Base-by-base conservation (phyloP, 1,140 invertebrate genomes). In the Calosoma granatense region DNA sequence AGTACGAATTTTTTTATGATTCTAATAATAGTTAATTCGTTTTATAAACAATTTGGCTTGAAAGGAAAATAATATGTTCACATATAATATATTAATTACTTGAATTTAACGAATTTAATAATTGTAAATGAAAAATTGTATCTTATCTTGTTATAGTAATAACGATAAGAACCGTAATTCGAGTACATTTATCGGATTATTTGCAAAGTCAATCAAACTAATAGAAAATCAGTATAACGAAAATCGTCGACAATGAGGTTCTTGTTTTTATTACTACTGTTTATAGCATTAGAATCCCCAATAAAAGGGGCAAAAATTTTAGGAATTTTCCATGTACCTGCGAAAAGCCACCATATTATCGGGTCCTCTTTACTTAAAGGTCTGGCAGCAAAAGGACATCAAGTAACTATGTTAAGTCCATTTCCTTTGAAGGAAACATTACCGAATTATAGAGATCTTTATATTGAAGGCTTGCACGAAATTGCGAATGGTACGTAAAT, bases 261-360 rank as follows among this genome's bases (percentile, higher is more conserved):
- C 9, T 47, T 9, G 9, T 47, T 4, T 47, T 9, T 47, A n/a
- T 47, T 47, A 17, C 41, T 11, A 4, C 15, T 47, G 41, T 47
- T 47, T 47, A 12, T n/a, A 17, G 41, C 15, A n/a, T 6, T 17
- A 47, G 41, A 4, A n/a, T n/a, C n/a, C n/a, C n/a, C n/a, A n/a
- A n/a, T n/a, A 17, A 12, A 12, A 11, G 52, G 60, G 21, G 67
- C 69, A 51, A 67, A 60, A 54, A 72, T 76, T 4, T 62, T 75
- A 9, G 70, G 74, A 9, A 53, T 82, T 0, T 73, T 80, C 53
- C 72, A 74, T 0, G 69, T 75, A 11, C 67, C 70, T 0, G 72
- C 67, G 0, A 76, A 73, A 57, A 83, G 81, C 43, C 81, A 83
- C 59, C 76, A 74, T 39, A 72, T 78, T 53, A 71, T 82, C 55